Percentiles rank a stretch among this genome's conserved stretches.
phyloP scores from a whole-genome alignment of 1,140 invertebrate genomes.

The Dreissena polymorpha region DNA sequence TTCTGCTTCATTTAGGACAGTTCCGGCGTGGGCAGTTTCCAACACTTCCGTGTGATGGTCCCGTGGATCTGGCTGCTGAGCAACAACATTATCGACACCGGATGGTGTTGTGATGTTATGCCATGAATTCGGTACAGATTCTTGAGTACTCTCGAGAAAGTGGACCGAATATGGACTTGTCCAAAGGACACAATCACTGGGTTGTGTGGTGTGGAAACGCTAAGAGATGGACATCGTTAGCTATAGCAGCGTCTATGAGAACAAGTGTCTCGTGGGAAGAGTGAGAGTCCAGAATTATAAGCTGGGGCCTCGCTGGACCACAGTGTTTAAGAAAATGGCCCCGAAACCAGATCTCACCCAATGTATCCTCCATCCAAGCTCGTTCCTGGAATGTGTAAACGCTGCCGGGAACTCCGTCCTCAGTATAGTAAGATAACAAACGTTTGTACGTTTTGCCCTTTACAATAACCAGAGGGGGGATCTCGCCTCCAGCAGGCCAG shows the following conservation, averaged over 20 bases:
- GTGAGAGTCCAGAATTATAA: slow-evolving; percentile 57
- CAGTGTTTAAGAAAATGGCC: slow-evolving; percentile 53
- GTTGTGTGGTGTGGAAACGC: slow-evolving; percentile 44
- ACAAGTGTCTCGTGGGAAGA: slow-evolving; percentile 54
- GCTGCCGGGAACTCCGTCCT: slow-evolving; percentile 29
- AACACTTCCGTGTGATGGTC: too few relatives aligned
- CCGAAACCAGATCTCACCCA: slow-evolving; percentile 53
- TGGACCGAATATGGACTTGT: slow-evolving; percentile 43
- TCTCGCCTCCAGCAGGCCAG: slow-evolving; percentile 45
- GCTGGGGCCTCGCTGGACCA: slow-evolving; percentile 51
- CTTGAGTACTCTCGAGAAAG: slow-evolving; percentile 6
- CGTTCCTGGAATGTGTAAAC: slow-evolving; percentile 58
- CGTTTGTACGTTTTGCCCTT: slow-evolving; percentile 53
- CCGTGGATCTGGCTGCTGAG: too few relatives aligned
- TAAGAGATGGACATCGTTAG: too few relatives aligned
- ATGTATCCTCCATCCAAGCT: slow-evolving; percentile 46
- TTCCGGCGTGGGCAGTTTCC: too few relatives aligned
- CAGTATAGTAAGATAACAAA: slow-evolving; percentile 38
- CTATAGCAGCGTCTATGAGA: slow-evolving; percentile 45
- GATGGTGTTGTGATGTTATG: not conserved
- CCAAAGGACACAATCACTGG: slow-evolving; percentile 34
- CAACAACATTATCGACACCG: too few relatives aligned
- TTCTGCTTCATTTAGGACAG: too few relatives aligned
- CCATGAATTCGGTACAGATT: slow-evolving; percentile 42
- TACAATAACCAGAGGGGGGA: slow-evolving; percentile 55